Evolutionary conservation across 2,888 invertebrate species (phyloP).

Genomic region (Conchocele bisecta): DNA sequence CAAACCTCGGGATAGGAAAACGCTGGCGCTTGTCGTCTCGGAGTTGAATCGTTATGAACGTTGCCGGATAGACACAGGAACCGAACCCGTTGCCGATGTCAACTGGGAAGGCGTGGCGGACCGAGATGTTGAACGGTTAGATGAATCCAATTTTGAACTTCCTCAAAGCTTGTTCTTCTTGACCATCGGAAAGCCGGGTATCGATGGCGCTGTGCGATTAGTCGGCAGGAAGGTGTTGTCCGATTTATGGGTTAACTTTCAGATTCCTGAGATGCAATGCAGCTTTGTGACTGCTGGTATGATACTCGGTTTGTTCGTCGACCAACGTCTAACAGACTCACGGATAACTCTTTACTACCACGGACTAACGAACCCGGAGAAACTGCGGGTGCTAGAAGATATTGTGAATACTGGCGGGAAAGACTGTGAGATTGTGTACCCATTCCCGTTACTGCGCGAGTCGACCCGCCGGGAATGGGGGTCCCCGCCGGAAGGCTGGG

Average conservation of each 20-base stretch:
- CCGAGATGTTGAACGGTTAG: conserved; percentile 41
- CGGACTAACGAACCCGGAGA: conserved; percentile 57
- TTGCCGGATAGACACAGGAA: conserved; percentile 34
- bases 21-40: conserved; percentile 43
- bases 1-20: conserved; percentile 49
- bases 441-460: conserved; percentile 62
- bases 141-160: conserved; percentile 50
- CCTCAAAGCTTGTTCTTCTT: conserved; percentile 67
- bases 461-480: conserved; percentile 59
- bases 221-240: conserved; percentile 66
- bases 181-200: conserved; percentile 44
- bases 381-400: conserved; percentile 53
- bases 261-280: conserved; percentile 66
- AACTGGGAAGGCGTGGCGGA: conserved; percentile 47
- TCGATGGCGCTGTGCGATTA: conserved; percentile 30
- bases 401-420: conserved; percentile 29
- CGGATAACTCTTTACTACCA: conserved; percentile 53
- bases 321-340: conserved; percentile 60
- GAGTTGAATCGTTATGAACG: conserved; percentile 53
- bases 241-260: conserved; percentile 57
- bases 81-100: conserved; percentile 8
- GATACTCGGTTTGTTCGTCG: conserved; percentile 61
- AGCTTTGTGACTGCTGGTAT: conserved; percentile 66
- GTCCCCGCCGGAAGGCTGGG: conserved; percentile 66
- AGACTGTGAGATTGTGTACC: conserved; percentile 55